Evolutionary conservation across 2,888 invertebrate genomes (phyloP).

Genomic region (Sinhomidia bicolor): DNA sequence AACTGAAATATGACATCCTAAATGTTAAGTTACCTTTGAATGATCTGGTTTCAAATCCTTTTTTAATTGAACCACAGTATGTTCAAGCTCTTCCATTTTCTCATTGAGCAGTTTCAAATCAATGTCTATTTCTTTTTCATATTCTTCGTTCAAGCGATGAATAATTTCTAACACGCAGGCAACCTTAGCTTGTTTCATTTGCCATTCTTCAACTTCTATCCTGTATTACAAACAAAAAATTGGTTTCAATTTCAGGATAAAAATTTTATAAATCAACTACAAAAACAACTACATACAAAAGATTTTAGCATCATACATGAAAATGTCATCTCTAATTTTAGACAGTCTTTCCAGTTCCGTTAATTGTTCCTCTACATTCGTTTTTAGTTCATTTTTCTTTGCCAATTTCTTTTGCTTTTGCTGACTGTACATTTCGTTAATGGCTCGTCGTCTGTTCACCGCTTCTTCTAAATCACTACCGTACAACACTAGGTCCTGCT

Average conservation of each 20-base stretch:
- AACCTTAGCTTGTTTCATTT: conserved; percentile 8
- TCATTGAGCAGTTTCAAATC: conserved; percentile 58
- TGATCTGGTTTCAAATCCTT: background rate
- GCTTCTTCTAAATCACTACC: conserved; percentile 69
- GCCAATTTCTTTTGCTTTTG: conserved; percentile 5
- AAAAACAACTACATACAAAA: too few relatives aligned
- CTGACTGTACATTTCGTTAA: conserved; percentile 29
- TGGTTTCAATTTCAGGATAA: too few relatives aligned
- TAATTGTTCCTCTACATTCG: background rate
- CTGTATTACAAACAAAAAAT: background rate
- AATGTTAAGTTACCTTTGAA: background rate
- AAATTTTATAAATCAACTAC: too few relatives aligned
- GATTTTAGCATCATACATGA: background rate
- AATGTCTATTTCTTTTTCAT: conserved; percentile 57
- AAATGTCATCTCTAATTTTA: background rate
- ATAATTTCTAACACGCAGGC: background rate
- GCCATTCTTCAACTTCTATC: background rate
- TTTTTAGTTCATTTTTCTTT: conserved; percentile 30
- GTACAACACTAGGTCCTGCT: conserved; percentile 60
- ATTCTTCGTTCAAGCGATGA: background rate
- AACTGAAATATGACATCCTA: too few relatives aligned
- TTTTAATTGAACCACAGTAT: background rate
- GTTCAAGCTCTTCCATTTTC: conserved; percentile 56
- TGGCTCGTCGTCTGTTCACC: conserved; percentile 32
- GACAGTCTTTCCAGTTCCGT: conserved; percentile 4